Conservation (phyloP, 2,113 vertebrate genomes). For the Pterocles orientalis region DNA sequence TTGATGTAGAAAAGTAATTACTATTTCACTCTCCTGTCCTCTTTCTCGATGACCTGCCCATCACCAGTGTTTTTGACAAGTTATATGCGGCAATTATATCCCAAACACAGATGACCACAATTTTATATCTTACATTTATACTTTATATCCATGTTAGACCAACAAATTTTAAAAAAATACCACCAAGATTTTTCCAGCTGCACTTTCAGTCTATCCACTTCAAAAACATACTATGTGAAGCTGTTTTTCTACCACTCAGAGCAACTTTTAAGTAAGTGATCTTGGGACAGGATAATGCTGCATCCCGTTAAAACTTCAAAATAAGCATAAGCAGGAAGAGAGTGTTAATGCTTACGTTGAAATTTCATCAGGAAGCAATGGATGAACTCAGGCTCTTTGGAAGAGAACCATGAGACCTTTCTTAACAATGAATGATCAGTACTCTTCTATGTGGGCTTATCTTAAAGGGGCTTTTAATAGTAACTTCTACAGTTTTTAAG, state of each 20-base stretch:
- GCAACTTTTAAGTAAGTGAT: not conserved
- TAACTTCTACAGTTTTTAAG: not conserved
- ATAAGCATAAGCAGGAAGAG: not conserved
- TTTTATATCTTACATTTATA: not conserved
- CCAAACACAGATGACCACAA: not conserved
- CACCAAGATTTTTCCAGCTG: not conserved
- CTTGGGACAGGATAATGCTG: not conserved
- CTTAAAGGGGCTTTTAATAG: not conserved
- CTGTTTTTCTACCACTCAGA: not conserved
- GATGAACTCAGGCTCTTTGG: not conserved
- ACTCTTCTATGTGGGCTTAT: not conserved
- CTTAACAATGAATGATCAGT: not conserved
- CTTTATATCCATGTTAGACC: not conserved
- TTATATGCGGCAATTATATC: not conserved
- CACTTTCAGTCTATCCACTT: accelerated
- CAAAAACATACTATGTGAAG: not conserved
- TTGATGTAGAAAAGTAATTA: not conserved
- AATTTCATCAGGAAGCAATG: not conserved
- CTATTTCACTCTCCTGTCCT: not conserved
- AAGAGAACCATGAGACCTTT: not conserved
- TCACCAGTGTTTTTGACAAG: not conserved
- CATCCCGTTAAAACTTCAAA: not conserved
- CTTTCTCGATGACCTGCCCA: not conserved
- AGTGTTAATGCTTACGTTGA: not conserved
- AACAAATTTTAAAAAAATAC: not conserved